These are phyloP conservation scores for Chrysaora quinquecirrha DNA, from an alignment of 30 jellyfish, hydroid and myxozoan genomes.

Conservation along the genomic window DNA sequence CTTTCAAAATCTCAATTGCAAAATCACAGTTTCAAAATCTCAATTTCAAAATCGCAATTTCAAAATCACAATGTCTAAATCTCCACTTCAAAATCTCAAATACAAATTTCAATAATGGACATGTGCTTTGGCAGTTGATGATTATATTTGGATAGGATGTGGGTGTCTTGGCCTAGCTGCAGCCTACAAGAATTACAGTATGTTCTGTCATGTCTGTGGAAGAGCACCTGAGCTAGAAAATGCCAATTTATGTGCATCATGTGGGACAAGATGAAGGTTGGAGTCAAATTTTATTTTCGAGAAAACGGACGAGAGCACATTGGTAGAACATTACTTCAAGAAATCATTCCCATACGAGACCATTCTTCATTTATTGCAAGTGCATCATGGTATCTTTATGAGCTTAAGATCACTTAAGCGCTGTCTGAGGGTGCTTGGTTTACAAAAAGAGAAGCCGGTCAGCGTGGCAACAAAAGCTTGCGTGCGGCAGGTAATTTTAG, in stretches of 20 bases:
- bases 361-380: not conserved
- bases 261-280: not conserved
- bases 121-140: slow-evolving; percentile 1
- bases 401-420: not conserved
- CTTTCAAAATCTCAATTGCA: too few species aligned
- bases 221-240: not conserved
- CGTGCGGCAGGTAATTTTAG: not conserved
- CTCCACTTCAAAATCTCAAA: not conserved
- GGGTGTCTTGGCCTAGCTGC: slow-evolving; percentile 5
- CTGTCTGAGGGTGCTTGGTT: not conserved
- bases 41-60: too few species aligned
- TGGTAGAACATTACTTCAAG: not conserved
- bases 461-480: not conserved
- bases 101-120: not conserved
- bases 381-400: not conserved
- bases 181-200: not conserved
- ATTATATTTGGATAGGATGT: not conserved
- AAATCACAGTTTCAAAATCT: too few species aligned
- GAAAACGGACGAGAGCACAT: not conserved
- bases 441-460: not conserved
- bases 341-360: not conserved
- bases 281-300: not conserved
- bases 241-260: not conserved
- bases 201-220: not conserved
- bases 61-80: too few species aligned